Conservation (phyloP, 1,140 invertebrate species). For the Drosophila guanche region DNA sequence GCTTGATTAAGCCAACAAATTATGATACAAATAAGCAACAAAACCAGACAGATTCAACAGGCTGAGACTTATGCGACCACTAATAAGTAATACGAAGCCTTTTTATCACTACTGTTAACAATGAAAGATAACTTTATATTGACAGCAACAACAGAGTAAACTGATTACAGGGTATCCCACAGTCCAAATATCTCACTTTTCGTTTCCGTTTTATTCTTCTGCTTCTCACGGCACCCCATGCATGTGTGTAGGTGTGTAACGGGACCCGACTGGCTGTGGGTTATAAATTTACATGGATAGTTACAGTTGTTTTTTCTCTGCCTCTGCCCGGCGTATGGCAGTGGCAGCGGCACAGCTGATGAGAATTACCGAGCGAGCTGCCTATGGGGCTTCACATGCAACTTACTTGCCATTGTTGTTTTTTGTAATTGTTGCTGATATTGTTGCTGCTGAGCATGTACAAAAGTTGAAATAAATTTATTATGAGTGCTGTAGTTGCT, state of each 20-base stretch:
- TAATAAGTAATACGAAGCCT: too few species aligned
- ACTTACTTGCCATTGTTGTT: conserved; percentile 21
- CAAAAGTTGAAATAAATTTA: conserved; percentile 73
- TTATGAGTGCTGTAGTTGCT: conserved; percentile 71
- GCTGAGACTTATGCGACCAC: too few species aligned
- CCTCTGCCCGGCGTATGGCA: conserved; percentile 19
- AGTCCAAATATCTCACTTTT: too few species aligned
- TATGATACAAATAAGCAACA: too few species aligned
- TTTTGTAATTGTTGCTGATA: conserved; percentile 30
- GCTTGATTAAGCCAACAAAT: too few species aligned
- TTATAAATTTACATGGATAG: conserved; percentile 75
- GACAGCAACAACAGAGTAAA: too few species aligned
- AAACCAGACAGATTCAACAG: too few species aligned
- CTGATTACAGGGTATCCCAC: too few species aligned
- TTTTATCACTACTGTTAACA: too few species aligned
- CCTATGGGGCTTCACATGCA: conserved; percentile 59
- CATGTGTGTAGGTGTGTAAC: not conserved
- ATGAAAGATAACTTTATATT: too few species aligned
- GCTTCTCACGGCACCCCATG: too few species aligned
- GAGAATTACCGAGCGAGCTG: conserved; percentile 52
- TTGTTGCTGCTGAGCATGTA: conserved; percentile 57
- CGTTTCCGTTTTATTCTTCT: too few species aligned
- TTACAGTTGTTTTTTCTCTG: conserved; percentile 27
- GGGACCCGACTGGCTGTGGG: not conserved
- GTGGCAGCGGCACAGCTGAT: conserved; percentile 45